Conservation (phyloP, 2,888 invertebrate species). For the Temnothorax unifasciatus region DNA sequence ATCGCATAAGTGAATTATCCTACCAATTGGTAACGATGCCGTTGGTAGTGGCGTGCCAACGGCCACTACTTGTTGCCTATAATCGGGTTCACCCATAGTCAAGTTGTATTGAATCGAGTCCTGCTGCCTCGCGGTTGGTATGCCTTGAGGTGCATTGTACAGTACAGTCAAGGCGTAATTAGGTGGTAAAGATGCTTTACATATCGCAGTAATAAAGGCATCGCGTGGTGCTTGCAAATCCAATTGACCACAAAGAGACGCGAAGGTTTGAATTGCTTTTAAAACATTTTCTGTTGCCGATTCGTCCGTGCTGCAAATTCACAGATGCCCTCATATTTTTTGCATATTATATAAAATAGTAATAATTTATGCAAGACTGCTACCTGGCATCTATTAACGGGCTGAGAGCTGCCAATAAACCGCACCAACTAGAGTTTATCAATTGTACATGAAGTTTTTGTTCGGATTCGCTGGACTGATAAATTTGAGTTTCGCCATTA, state of each 20-base stretch:
- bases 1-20: not conserved
- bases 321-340: conserved; percentile 25
- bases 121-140: conserved; percentile 84
- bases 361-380: conserved; percentile 28
- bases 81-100: conserved; percentile 90
- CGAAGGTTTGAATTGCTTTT: conserved; percentile 96
- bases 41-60: conserved; percentile 98
- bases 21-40: conserved; percentile 91
- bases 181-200: conserved; percentile 98
- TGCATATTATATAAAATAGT: conserved; percentile 17
- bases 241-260: conserved; percentile 95
- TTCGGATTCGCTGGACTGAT: conserved; percentile 86
- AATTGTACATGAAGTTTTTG: conserved; percentile 90
- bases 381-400: conserved; percentile 96
- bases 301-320: conserved; percentile 93
- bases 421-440: conserved; percentile 98
- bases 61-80: conserved; percentile 97
- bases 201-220: conserved; percentile 97
- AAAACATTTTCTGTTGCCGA: conserved; percentile 96
- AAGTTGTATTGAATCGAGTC: conserved; percentile 83
- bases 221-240: conserved; percentile 94
- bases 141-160: conserved; percentile 89
- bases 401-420: conserved; percentile 95
- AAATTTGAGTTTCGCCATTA: conserved; percentile 78
- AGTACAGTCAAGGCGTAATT: conserved; percentile 97